phyloP scores from a whole-genome alignment of 2,888 invertebrate species.

The Autographa pulchrina region DNA sequence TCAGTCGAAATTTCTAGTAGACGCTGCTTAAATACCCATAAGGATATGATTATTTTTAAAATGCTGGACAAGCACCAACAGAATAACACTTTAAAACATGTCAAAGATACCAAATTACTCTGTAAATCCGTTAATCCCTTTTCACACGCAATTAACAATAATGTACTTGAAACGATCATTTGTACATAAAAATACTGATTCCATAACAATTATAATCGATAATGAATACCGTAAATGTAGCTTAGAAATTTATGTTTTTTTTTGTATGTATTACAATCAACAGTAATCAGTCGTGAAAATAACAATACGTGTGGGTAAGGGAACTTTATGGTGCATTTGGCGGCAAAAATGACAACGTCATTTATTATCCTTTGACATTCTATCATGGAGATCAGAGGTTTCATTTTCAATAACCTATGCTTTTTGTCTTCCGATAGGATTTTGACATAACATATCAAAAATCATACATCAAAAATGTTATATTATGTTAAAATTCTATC shows the following conservation, averaged over 20 bases:
- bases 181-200: conserved; percentile 41
- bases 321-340: conserved; percentile 5
- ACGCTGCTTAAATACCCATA: conserved; percentile 14
- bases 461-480: neutral
- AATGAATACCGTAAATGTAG: conserved; percentile 9
- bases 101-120: conserved; percentile 24
- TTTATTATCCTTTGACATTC: neutral
- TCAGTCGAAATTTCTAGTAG: conserved; percentile 62
- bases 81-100: conserved; percentile 29
- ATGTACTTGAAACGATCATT: conserved; percentile 11
- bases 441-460: too few relatives aligned
- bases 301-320: conserved; percentile 6
- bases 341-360: conserved; percentile 3
- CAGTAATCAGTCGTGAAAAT: neutral
- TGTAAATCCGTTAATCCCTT: conserved; percentile 11
- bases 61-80: conserved; percentile 51
- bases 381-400: neutral
- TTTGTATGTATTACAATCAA: conserved; percentile 3
- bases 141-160: conserved; percentile 3
- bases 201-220: conserved; percentile 11
- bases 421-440: neutral
- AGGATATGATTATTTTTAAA: conserved; percentile 11
- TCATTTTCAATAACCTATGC: neutral
- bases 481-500: neutral
- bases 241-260: neutral